Conservation (phyloP, 2,113 vertebrate species). For the Siniperca chuatsi region DNA sequence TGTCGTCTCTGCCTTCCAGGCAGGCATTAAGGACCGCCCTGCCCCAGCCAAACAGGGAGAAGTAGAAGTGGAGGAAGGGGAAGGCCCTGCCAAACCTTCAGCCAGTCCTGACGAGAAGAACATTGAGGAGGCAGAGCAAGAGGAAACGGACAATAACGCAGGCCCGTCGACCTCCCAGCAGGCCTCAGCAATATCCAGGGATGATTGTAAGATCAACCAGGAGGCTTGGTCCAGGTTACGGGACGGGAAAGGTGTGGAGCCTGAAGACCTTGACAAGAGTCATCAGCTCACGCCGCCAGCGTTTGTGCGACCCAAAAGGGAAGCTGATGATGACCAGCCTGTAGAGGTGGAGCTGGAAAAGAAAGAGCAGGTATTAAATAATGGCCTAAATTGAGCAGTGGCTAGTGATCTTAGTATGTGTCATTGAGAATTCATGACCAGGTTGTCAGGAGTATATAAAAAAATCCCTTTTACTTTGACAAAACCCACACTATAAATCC, state of each 20-base stretch:
- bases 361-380: constrained; percentile 86
- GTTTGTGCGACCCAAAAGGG: constrained; percentile 91
- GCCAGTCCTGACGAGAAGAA: constrained; percentile 74
- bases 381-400: neutral
- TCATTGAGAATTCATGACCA: neutral
- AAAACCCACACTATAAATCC: constrained; percentile 18
- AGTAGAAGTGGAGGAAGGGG: constrained; percentile 74
- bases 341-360: constrained; percentile 87
- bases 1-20: constrained; percentile 95
- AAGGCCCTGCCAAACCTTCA: constrained; percentile 77
- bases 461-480: neutral
- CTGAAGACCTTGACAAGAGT: constrained; percentile 91
- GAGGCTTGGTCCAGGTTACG: constrained; percentile 94
- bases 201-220: constrained; percentile 85
- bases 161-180: constrained; percentile 72
- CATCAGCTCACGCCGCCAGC: constrained; percentile 90
- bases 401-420: neutral
- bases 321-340: constrained; percentile 90
- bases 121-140: constrained; percentile 54
- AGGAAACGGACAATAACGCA: constrained; percentile 73
- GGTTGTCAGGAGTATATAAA: neutral
- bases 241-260: constrained; percentile 94
- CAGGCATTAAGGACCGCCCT: constrained; percentile 89
- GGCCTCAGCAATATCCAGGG: constrained; percentile 64
- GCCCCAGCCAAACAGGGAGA: constrained; percentile 67